These are phyloP conservation scores for Muntiacus reevesi DNA, from an alignment of 2,113 vertebrate genomes.

Conservation along the genomic window DNA sequence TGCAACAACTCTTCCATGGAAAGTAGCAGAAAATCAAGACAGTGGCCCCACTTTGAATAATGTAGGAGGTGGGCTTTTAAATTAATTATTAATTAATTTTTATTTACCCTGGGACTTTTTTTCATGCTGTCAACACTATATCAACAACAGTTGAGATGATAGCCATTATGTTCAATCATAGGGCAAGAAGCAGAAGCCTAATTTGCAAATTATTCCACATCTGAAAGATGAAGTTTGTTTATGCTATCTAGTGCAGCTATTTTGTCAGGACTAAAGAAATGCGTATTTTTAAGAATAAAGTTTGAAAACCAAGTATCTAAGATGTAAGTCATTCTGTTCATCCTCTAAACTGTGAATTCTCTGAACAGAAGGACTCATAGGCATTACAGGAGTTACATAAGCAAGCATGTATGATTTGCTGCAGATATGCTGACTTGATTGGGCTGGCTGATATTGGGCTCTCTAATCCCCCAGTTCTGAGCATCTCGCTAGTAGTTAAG, in stretches of 20 bases:
- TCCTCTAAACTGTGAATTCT: slow-evolving; percentile 31
- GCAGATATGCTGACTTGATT: slow-evolving; percentile 41
- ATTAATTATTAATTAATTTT: not conserved
- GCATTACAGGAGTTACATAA: slow-evolving; percentile 29
- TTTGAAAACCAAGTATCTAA: slow-evolving; percentile 24
- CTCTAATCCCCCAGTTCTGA: slow-evolving; percentile 9
- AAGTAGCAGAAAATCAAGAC: not conserved
- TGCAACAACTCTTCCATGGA: not conserved
- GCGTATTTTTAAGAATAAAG: slow-evolving; percentile 12
- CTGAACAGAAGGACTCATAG: slow-evolving; percentile 36
- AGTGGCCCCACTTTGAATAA: not conserved
- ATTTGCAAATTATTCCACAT: not conserved
- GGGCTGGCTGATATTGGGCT: not conserved
- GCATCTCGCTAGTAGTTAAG: slow-evolving; percentile 30
- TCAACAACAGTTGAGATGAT: not conserved
- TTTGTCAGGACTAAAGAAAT: not conserved
- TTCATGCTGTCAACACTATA: not conserved
- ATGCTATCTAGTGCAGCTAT: not conserved
- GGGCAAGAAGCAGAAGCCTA: not conserved
- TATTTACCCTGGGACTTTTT: not conserved
- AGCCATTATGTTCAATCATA: not conserved
- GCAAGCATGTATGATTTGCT: slow-evolving; percentile 28
- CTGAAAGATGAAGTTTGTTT: not conserved
- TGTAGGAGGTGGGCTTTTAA: not conserved
- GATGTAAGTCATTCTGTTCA: not conserved